phyloP scores from a whole-genome alignment of 2,888 invertebrate species.

The Acleris cristana region DNA sequence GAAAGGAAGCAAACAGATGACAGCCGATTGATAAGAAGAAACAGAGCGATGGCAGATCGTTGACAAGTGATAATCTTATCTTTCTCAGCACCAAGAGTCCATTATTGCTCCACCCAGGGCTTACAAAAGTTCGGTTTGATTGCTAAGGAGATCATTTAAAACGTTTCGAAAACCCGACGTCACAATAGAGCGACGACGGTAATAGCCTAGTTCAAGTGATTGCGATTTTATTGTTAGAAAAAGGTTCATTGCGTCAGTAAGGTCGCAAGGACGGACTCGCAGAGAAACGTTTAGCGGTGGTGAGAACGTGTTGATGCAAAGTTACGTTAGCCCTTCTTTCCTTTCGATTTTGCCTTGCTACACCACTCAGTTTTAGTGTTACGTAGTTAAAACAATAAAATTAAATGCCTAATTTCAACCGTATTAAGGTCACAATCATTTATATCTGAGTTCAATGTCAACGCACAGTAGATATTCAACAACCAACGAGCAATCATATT shows the following conservation, averaged over 20 bases:
- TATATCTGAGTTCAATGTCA: too few relatives aligned
- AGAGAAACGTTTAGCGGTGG: constrained; percentile 1
- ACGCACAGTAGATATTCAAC: too few relatives aligned
- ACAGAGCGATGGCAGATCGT: too few relatives aligned
- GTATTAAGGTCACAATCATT: too few relatives aligned
- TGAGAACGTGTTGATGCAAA: not conserved
- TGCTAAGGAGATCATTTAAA: constrained; percentile 26
- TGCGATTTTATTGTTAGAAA: constrained; percentile 28
- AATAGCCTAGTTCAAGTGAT: constrained; percentile 29
- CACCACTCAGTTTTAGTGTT: too few relatives aligned
- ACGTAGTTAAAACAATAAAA: too few relatives aligned
- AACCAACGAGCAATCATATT: too few relatives aligned
- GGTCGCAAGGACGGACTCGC: constrained; percentile 13
- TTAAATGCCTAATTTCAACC: too few relatives aligned
- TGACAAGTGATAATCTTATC: too few relatives aligned
- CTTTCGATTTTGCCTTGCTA: too few relatives aligned
- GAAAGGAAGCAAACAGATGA: too few relatives aligned
- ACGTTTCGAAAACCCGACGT: constrained; percentile 22
- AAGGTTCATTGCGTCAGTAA: constrained; percentile 22
- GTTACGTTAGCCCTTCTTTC: not conserved
- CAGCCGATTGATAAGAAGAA: too few relatives aligned
- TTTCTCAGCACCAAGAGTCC: not conserved
- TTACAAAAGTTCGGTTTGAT: constrained; percentile 25
- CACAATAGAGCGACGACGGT: constrained; percentile 23
- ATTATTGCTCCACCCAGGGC: constrained; percentile 8